Evolutionary conservation across 2,113 vertebrate genomes (phyloP).

Genomic region (Hemiscyllium ocellatum): DNA sequence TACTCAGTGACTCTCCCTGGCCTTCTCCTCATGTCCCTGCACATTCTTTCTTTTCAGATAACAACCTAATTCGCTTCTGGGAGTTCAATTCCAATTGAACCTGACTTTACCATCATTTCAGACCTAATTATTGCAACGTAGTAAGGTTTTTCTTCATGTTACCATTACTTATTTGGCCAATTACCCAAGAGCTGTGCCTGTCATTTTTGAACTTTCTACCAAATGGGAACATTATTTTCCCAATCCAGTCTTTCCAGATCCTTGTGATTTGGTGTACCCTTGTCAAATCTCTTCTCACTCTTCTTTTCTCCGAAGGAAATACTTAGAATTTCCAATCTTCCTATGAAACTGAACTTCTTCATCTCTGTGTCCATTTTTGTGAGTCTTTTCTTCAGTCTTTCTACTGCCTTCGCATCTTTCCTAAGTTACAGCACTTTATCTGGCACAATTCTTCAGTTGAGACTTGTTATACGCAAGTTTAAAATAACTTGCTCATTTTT

Average conservation of each 20-base stretch:
- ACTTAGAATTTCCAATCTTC: neutral
- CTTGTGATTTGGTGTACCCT: neutral
- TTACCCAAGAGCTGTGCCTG: neutral
- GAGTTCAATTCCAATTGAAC: neutral
- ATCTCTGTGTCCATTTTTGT: neutral
- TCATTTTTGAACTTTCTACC: neutral
- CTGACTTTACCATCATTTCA: neutral
- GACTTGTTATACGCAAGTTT: neutral
- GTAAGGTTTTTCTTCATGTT: neutral
- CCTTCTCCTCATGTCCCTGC: neutral
- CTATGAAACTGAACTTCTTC: too few species aligned
- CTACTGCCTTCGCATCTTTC: neutral
- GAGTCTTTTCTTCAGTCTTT: neutral
- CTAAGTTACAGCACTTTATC: neutral
- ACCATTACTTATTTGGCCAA: neutral
- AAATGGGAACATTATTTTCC: neutral
- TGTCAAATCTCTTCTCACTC: neutral
- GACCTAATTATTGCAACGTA: neutral
- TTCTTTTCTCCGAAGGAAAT: neutral
- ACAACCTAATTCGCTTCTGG: neutral
- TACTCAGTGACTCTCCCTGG: neutral
- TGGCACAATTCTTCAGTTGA: neutral
- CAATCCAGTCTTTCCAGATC: neutral
- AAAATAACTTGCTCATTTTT: neutral
- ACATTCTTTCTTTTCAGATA: neutral